Conservation (phyloP, 2,113 vertebrate species). For the Crotalus tigris region DNA sequence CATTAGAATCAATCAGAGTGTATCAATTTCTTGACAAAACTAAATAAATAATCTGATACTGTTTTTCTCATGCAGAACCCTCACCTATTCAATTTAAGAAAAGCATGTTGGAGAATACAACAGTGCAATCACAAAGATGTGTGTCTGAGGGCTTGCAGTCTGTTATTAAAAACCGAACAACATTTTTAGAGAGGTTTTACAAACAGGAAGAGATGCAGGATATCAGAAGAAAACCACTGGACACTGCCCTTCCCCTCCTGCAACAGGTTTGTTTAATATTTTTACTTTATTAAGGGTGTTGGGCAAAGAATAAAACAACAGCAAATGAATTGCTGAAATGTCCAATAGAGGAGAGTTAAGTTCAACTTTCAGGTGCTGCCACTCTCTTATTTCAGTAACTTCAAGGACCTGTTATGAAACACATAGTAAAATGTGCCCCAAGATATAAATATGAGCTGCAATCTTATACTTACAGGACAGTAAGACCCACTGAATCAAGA, state of each 20-base stretch:
- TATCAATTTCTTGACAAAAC: neutral
- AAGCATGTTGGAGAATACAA: slow-evolving; percentile 55
- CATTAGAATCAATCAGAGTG: neutral
- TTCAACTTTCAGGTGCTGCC: neutral
- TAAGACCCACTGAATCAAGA: neutral
- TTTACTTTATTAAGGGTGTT: slow-evolving; percentile 18
- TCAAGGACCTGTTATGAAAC: neutral
- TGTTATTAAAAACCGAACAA: slow-evolving; percentile 61
- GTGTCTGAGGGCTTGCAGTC: slow-evolving; percentile 55
- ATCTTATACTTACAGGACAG: neutral
- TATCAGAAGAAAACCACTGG: slow-evolving; percentile 45
- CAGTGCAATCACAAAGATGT: slow-evolving; percentile 57
- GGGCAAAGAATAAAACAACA: slow-evolving; percentile 36
- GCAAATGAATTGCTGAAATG: neutral
- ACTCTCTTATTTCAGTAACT: neutral
- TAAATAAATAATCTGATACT: neutral
- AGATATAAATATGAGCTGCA: neutral
- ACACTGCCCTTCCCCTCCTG: slow-evolving; percentile 42
- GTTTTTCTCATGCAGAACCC: slow-evolving; percentile 54
- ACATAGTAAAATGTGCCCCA: neutral
- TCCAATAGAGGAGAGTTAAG: neutral
- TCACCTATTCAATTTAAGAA: slow-evolving; percentile 62
- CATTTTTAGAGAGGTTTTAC: slow-evolving; percentile 61
- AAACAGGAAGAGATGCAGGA: slow-evolving; percentile 61
- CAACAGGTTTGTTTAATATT: slow-evolving; percentile 66